phyloP scores from a whole-genome alignment of 2,113 vertebrate species.

The Cyprinodon brontotheroides region DNA sequence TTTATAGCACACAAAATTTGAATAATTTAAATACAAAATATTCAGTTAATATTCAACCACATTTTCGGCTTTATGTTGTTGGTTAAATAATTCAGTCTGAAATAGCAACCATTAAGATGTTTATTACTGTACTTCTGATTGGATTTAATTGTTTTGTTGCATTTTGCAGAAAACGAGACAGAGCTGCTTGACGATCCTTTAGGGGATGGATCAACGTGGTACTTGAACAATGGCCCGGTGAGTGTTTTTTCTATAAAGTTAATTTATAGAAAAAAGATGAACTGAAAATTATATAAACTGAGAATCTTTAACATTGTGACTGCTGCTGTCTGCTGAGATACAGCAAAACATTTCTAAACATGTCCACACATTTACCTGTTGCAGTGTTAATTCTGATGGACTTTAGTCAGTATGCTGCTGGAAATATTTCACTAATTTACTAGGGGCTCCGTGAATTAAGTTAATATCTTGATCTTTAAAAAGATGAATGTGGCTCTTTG shows the following conservation, averaged over 20 bases:
- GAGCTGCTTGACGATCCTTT: constrained; percentile 66
- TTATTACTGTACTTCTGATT: not conserved
- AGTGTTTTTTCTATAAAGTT: constrained; percentile 50
- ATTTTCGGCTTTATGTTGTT: not conserved
- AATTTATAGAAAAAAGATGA: not conserved
- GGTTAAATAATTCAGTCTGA: too few species aligned
- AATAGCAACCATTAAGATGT: not conserved
- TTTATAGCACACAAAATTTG: too few species aligned
- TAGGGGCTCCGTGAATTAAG: not conserved
- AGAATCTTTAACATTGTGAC: not conserved
- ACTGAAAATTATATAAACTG: not conserved
- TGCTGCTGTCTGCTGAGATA: not conserved
- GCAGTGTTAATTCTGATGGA: constrained; percentile 1
- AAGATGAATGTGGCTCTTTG: not conserved
- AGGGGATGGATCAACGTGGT: constrained; percentile 62
- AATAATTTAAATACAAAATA: too few species aligned
- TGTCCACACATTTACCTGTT: not conserved
- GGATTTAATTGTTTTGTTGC: not conserved
- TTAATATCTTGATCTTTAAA: not conserved
- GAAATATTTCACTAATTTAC: not conserved
- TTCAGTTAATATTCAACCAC: too few species aligned
- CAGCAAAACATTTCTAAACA: not conserved
- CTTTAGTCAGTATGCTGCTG: not conserved
- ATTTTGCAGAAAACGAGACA: constrained; percentile 85
- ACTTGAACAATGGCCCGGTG: constrained; percentile 80